Base-by-base conservation (phyloP, 2,888 invertebrate genomes). In the Caenorhabditis zanzibari region DNA sequence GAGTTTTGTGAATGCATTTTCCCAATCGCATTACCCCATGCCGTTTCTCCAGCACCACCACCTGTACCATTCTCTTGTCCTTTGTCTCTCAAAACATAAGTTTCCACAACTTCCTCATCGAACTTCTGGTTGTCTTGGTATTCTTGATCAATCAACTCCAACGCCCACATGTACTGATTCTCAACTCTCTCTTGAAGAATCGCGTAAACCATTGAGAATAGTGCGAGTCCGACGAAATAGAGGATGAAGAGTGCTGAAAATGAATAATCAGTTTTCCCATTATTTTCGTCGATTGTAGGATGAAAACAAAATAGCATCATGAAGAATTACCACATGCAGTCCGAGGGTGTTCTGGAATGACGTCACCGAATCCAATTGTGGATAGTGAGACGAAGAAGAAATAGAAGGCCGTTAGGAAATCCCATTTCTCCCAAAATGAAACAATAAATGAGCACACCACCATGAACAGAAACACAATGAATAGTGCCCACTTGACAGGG, bases 351-450 rank as follows among this genome's bases (percentile, higher is more conserved):
- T 88, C 85, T 26, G 91, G 91, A 63, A 91, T 86, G 41, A 88
- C 86, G 71, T 91, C 91, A 44, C 91, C 91, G 49, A 91, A 85
- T 19, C 91, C 91, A 52, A 91, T 88, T 5, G 91, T 91, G n/a
- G 84, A 87, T 35, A 91, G 71, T 7, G 90, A 91, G 9, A 91
- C 88, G 72, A 90, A 90, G 72, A 90, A 88, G 77, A 90, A 91
- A 82, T 91, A 91, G 82, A 91, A 89, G 10, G 90, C 84, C 14
- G 88, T 90, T 59, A 90, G 85, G 47, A 87, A 90, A 69, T 88
- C 87, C 91, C 91, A 91, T 28, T 91, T 86, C 68, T 91, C 91
- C 90, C 89, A 90, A 35, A 89, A 72, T 56, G 85, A 86, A 66
- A 91, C 88, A n/a, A 91, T 52, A 22, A 86, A 84, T 0, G 90